Base-by-base conservation (phyloP, 2,113 vertebrate genomes). In the Alligator mississippiensis region DNA sequence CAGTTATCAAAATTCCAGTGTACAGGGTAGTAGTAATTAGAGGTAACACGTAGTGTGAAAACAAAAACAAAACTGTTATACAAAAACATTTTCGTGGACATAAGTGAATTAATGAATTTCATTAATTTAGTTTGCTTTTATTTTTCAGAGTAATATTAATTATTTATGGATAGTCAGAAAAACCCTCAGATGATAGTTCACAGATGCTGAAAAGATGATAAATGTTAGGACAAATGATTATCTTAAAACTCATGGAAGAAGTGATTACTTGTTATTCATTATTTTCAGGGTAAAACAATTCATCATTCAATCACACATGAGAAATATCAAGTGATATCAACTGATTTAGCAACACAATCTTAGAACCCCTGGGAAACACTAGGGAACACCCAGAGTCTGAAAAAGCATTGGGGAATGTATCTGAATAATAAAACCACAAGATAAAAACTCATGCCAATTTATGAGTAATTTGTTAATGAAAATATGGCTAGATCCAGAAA, bases 1-100 rank as follows among this genome's bases (percentile, higher is more conserved):
- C 89, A 24, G 62, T 74, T 62, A 91, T 83, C 77, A 87, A 68
- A 19, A 76, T 93, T 88, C 30, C 92, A 87, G 64, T 54, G 88
- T 25, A 18, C 25, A 61, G 55, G 81, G 30, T 1, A 16, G 82
- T 87, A 93, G 80, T 62, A 93, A 91, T n/a, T 6, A 81, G 58
- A 64, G 47, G 77, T 22, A 55, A 77, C n/a, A 68, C 82, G 58
- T 11, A 85, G 15, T 76, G 9, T 87, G 54, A 60, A 12, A 64
- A 64, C 9, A 16, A 84, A 95, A 60, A 18, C 80, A 14, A 10
- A 80, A 80, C 4, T 82, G 68, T 25, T 84, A 19, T 24, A 19
- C 78, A 84, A 81, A 79, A 64, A 59, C 68, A 57, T 5, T 7
- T 55, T 63, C 77, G 55, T 78, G 83, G 30, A 12, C n/a, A 79